Conservation (phyloP, 1,140 invertebrate species). For the Drosophila takahashii region DNA sequence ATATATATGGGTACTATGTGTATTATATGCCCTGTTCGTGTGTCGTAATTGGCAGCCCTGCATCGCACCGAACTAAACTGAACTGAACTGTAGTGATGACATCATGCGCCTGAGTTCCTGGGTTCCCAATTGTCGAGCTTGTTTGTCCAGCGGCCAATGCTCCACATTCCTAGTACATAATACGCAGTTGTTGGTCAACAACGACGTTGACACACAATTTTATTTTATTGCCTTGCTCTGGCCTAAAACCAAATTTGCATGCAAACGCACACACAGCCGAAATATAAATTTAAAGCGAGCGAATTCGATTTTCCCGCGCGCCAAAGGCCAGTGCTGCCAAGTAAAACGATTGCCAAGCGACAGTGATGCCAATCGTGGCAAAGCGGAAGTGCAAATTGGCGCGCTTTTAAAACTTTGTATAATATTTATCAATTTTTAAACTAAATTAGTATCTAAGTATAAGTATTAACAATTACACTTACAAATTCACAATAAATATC, state of each 20-base stretch:
- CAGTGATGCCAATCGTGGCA: conserved; percentile 5
- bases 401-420: background rate
- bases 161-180: conserved; percentile 45
- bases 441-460: background rate
- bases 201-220: conserved; percentile 29
- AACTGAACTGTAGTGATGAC: conserved; percentile 49
- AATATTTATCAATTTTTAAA: too few relatives aligned
- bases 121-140: conserved; percentile 3
- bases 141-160: conserved; percentile 42
- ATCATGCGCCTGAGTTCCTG: conserved; percentile 53
- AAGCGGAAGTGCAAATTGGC: background rate
- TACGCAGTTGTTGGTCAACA: conserved; percentile 31
- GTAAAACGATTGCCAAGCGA: too few relatives aligned
- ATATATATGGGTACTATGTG: background rate
- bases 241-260: conserved; percentile 23
- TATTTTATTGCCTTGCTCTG: conserved; percentile 16
- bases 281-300: background rate
- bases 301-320: conserved; percentile 9
- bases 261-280: background rate
- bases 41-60: conserved; percentile 70
- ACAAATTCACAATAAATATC: too few relatives aligned
- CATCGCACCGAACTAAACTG: conserved; percentile 16
- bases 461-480: background rate
- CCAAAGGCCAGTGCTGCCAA: conserved; percentile 11
- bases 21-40: conserved; percentile 24